phyloP scores from a whole-genome alignment of 92 coral and sea anemone species.

The Palythoa grandis region DNA sequence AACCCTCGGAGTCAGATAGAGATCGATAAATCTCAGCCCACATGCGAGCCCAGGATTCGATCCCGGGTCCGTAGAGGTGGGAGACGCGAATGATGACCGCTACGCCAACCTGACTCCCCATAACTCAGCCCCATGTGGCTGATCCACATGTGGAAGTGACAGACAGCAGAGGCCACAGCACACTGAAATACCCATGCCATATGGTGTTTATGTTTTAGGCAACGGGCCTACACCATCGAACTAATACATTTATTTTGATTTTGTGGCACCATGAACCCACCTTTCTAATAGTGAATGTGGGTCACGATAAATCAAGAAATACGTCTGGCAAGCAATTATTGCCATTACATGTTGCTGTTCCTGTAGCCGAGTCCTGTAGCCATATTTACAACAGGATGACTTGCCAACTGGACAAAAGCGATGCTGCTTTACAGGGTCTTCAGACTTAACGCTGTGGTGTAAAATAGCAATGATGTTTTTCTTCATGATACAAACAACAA shows the following conservation, averaged over 20 bases:
- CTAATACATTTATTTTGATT: neutral
- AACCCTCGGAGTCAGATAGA: too few species aligned
- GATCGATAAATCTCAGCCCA: too few species aligned
- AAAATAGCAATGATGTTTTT: slow-evolving; percentile 57
- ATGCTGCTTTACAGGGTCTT: neutral
- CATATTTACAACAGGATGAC: neutral
- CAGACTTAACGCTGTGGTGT: neutral
- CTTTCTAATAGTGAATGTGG: neutral
- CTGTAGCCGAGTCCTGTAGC: too few species aligned
- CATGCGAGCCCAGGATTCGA: too few species aligned
- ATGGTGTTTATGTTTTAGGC: neutral
- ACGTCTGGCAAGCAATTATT: neutral
- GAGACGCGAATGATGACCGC: too few species aligned
- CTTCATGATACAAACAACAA: slow-evolving; percentile 52
- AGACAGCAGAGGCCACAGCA: neutral
- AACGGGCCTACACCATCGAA: neutral
- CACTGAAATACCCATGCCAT: neutral
- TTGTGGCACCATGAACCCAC: neutral
- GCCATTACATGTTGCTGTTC: neutral
- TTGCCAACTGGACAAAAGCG: neutral
- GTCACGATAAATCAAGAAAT: neutral
- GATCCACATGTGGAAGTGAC: neutral
- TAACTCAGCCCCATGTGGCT: too few species aligned
- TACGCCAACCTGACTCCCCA: too few species aligned
- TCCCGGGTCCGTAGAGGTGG: too few species aligned